Percentiles rank a stretch among this genome's conserved stretches.
Conservation (phyloP, 2,797 vertebrate genomes). For the Pangasius krempfi region DNA sequence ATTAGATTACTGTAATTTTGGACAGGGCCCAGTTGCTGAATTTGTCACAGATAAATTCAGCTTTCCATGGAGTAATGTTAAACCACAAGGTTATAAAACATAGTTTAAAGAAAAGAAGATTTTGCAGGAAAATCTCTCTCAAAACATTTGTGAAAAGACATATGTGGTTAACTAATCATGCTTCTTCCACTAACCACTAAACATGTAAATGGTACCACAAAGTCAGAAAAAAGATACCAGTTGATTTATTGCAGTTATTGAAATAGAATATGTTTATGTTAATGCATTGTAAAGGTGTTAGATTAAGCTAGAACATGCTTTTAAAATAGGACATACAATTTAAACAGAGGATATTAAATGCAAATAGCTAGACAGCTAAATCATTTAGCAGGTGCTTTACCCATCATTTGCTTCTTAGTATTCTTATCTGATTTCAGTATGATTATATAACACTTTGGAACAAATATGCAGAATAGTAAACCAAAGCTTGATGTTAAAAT, state of each 20-base stretch:
- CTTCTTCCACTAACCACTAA: background rate
- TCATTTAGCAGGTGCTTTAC: slow-evolving; percentile 52
- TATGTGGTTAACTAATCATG: background rate
- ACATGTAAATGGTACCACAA: background rate
- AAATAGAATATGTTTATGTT: background rate
- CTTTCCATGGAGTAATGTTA: no score
- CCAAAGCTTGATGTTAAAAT: no score
- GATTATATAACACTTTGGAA: slow-evolving; percentile 75
- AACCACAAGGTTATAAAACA: background rate
- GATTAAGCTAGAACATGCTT: background rate
- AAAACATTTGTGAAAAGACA: background rate
- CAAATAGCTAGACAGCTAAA: background rate
- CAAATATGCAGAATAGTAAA: slow-evolving; percentile 72
- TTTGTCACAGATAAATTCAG: background rate
- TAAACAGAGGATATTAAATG: no score
- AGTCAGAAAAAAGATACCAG: background rate
- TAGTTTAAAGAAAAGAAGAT: background rate
- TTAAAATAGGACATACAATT: background rate
- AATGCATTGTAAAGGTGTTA: background rate
- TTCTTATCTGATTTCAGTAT: slow-evolving; percentile 63
- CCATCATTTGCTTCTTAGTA: slow-evolving; percentile 56
- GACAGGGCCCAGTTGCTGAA: background rate
- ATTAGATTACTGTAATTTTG: background rate
- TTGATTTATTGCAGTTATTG: background rate
- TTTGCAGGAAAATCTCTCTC: no score